Conservation (phyloP, 2,113 vertebrate species). For the Tetrao urogallus region DNA sequence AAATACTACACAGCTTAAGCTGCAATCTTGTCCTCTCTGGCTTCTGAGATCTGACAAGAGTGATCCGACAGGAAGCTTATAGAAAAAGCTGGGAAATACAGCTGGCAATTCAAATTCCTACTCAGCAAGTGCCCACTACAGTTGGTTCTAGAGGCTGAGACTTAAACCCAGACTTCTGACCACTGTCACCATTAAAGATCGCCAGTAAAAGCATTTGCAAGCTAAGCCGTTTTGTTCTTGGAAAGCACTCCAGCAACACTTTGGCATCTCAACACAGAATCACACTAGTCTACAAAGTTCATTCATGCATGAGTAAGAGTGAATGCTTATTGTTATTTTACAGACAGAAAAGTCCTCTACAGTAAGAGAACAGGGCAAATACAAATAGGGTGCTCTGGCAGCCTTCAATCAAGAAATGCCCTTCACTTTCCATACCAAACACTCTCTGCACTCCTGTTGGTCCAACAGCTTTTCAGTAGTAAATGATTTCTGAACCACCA, state of each 20-base stretch:
- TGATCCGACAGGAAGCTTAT: background rate
- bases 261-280: background rate
- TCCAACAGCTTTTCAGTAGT: background rate
- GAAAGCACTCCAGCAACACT: background rate
- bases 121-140: background rate
- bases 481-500: background rate
- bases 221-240: background rate
- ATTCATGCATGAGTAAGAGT: background rate
- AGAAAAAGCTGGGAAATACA: background rate
- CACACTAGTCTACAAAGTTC: background rate
- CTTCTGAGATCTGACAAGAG: background rate
- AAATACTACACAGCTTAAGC: constrained; percentile 43
- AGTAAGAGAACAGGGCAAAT: background rate
- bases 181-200: rapidly evolving
- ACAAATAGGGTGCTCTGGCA: background rate
- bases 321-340: background rate
- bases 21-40: background rate
- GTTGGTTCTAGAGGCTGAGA: background rate
- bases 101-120: background rate
- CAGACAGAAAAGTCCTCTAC: background rate
- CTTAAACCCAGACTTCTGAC: background rate
- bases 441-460: rapidly evolving
- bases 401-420: background rate
- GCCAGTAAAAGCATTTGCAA: background rate
- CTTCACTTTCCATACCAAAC: rapidly evolving